Base-by-base conservation (phyloP, 1,140 invertebrate species). In the Trichogramma pretiosum region DNA sequence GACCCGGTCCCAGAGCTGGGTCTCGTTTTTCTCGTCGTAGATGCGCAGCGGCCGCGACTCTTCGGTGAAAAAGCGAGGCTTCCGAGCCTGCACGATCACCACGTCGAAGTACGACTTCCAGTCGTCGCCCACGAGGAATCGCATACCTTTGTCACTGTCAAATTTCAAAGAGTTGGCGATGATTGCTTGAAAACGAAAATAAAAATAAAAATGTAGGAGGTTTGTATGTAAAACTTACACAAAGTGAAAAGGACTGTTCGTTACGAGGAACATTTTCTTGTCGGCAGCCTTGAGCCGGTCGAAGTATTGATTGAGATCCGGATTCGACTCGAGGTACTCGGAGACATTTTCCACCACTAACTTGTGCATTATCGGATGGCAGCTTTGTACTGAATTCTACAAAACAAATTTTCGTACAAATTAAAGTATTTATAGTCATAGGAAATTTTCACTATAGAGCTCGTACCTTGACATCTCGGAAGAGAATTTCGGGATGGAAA, bases 21-120 rank as follows among this genome's bases (percentile, higher is more conserved):
- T 84, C 58, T 86, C 79, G 18, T 80, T 82, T 37, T 75, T 77
- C 61, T 85, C 83, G 62, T 95, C 87, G 62, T 90, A 96, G 13
- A 90, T 77, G 57, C 94, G 74, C 51, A 98, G 87, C 1, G 93
- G 93, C 36, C 90, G 80, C 26, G 85, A 84, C 65, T 84, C 81
- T 58, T 89, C 89, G n/a, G 84, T 93, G 72, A 98, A 98, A 70
- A 98, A 98, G 56, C 84, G 84, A 1, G 95, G 95, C 64, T 98
- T 98, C 55, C 92, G 82, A 1, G 94, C 93, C 64, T 89, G 89
- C 5, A 93, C 91, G 50, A 98, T 90, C 21, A 97, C 82, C 8
- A 98, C 85, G 70, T 98, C 91, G 73, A 98, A 98, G 58, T 84
- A 85, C 13, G 90, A 78, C 50, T 81, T 78, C 95, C 95, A 98